Percentiles rank a stretch among this genome's conserved stretches.
phyloP scores from a whole-genome alignment of 2,113 vertebrate genomes.

The Felis chaus region DNA sequence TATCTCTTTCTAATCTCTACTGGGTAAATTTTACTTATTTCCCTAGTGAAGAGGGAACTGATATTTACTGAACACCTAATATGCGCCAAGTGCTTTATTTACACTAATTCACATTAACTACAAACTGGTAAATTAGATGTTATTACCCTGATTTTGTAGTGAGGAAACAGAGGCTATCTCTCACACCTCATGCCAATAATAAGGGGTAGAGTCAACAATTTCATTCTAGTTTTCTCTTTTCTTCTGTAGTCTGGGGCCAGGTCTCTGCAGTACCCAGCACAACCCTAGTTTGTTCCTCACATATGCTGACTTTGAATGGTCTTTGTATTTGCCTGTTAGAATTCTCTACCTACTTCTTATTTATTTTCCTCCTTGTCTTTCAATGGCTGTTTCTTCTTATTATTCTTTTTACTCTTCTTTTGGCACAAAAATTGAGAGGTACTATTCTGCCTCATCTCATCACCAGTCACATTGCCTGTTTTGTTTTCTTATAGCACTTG shows the following conservation, averaged over 20 bases:
- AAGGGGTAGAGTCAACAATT: not conserved
- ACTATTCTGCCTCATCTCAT: not conserved
- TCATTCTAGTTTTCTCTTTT: not conserved
- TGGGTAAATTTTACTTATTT: not conserved
- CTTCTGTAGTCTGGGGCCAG: not conserved
- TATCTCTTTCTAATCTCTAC: not conserved
- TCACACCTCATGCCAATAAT: not conserved
- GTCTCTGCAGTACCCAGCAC: not conserved
- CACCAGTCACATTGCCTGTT: not conserved
- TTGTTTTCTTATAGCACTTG: not conserved
- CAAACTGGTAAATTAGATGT: not conserved
- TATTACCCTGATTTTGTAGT: not conserved
- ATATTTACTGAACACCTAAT: not conserved
- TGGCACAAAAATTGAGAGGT: not conserved
- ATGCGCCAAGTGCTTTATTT: not conserved
- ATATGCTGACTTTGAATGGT: not conserved
- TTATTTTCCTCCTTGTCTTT: not conserved
- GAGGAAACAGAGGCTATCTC: not conserved
- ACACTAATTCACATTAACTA: not conserved
- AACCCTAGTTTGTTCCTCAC: not conserved
- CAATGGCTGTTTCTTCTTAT: not conserved
- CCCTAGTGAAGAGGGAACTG: not conserved
- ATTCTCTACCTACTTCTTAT: not conserved
- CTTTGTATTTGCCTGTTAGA: not conserved
- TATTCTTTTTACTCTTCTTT: not conserved